These are phyloP conservation scores for Sarcophaga carnaria DNA, from an alignment of 2,888 invertebrate species.

Conservation along the genomic window DNA sequence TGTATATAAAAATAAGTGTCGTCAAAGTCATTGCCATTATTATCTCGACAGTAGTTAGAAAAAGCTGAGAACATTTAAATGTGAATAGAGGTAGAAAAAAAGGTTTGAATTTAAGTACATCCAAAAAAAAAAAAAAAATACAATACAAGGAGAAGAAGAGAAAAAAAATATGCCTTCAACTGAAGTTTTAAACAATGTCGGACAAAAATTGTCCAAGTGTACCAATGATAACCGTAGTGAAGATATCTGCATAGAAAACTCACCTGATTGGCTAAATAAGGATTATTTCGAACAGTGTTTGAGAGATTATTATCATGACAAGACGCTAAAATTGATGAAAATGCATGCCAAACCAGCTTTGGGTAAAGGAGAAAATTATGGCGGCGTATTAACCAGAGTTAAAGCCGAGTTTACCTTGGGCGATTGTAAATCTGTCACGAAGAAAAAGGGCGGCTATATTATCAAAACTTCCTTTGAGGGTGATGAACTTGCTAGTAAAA, in stretches of 20 bases:
- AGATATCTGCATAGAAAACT: constrained; percentile 61
- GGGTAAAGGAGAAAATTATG: constrained; percentile 80
- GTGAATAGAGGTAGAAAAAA: constrained; percentile 4
- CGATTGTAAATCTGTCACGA: constrained; percentile 41
- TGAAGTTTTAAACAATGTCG: constrained; percentile 73
- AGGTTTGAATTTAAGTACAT: not conserved
- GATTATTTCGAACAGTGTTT: constrained; percentile 75
- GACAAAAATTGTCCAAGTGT: constrained; percentile 61
- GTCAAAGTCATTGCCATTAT: constrained; percentile 49
- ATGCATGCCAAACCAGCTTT: constrained; percentile 75
- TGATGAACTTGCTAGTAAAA: constrained; percentile 75
- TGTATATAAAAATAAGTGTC: constrained; percentile 55
- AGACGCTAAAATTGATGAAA: constrained; percentile 71
- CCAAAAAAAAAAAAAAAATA: constrained; percentile 7
- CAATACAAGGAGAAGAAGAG: not conserved
- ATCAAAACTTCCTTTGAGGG: constrained; percentile 78
- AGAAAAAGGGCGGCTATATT: constrained; percentile 74
- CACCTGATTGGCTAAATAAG: constrained; percentile 77
- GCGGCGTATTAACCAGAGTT: constrained; percentile 77
- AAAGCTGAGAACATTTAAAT: constrained; percentile 37
- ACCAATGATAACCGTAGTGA: not conserved
- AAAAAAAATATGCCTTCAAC: constrained; percentile 73
- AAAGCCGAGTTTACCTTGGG: constrained; percentile 72
- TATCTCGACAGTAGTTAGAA: constrained; percentile 44
- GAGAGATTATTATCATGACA: constrained; percentile 74